These are phyloP conservation scores for Mantis religiosa DNA, from an alignment of 2,888 invertebrate species.

Conservation along the genomic window DNA sequence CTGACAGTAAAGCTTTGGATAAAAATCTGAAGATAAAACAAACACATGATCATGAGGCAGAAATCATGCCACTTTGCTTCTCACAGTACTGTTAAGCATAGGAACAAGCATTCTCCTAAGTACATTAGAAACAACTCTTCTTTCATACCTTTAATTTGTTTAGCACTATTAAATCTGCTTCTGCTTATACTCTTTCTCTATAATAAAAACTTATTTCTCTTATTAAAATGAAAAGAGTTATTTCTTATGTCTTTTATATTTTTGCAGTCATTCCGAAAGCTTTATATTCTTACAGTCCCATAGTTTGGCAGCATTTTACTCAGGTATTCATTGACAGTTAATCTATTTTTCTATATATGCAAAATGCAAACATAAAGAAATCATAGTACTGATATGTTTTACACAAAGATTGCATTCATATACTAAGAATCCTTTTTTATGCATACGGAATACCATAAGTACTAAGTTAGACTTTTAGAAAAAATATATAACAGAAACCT, in stretches of 20 bases:
- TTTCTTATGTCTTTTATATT: not conserved
- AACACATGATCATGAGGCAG: not conserved
- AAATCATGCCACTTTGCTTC: not conserved
- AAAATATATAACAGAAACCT: not conserved
- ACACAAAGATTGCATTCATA: not conserved
- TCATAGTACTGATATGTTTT: not conserved
- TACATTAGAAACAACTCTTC: not conserved
- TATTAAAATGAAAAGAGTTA: not conserved
- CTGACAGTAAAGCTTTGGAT: not conserved
- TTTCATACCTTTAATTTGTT: not conserved
- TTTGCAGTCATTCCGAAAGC: not conserved
- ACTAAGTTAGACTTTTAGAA: not conserved
- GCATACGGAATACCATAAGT: not conserved
- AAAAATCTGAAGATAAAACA: not conserved
- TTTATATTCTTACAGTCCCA: not conserved
- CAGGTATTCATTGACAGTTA: not conserved
- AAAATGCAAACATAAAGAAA: not conserved
- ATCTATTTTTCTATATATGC: not conserved
- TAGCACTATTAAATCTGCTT: not conserved
- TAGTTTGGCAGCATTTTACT: not conserved
- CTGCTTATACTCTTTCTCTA: not conserved
- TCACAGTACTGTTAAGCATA: not conserved
- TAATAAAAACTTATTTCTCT: not conserved
- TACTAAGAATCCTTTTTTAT: not conserved
- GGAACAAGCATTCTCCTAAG: not conserved